Evolutionary conservation across 2,888 invertebrate genomes (phyloP).

Genomic region (Lycaena phlaeas): DNA sequence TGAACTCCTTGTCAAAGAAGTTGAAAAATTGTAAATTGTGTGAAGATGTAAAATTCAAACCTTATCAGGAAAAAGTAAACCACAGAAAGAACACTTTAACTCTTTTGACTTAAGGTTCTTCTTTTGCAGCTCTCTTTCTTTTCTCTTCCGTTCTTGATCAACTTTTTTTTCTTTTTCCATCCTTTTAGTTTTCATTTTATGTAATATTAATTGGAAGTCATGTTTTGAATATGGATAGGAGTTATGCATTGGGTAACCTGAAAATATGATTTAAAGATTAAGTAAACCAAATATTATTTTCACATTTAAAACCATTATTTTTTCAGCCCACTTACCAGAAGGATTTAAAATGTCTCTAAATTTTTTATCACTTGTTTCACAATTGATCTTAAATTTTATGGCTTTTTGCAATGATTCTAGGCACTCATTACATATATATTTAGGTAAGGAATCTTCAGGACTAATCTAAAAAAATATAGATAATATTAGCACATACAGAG

Average conservation of each 20-base stretch:
- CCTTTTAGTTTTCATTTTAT: constrained; percentile 53
- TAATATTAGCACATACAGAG: too few species aligned
- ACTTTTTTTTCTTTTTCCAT: constrained; percentile 41
- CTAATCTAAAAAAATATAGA: constrained; percentile 42
- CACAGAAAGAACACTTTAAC: constrained; percentile 57
- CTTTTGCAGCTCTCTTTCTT: constrained; percentile 37
- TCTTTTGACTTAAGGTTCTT: constrained; percentile 44
- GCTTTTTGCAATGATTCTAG: constrained; percentile 46
- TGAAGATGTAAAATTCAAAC: constrained; percentile 25
- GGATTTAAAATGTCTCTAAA: constrained; percentile 56
- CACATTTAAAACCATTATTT: constrained; percentile 8
- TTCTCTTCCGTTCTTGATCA: constrained; percentile 37
- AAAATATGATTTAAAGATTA: constrained; percentile 19
- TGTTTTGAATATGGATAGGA: constrained; percentile 65
- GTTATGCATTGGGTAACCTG: constrained; percentile 49
- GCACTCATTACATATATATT: constrained; percentile 57
- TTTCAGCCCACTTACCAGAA: too few species aligned
- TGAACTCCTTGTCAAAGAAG: too few species aligned
- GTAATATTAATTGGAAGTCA: constrained; percentile 57
- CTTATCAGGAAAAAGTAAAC: constrained; percentile 50
- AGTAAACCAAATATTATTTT: background rate
- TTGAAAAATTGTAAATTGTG: too few species aligned
- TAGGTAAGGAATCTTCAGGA: constrained; percentile 53
- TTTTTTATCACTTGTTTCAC: constrained; percentile 51
- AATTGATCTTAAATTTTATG: constrained; percentile 47